These are phyloP conservation scores for Pogonognathellus flavescens DNA, from an alignment of 1,140 invertebrate genomes.

Conservation along the genomic window DNA sequence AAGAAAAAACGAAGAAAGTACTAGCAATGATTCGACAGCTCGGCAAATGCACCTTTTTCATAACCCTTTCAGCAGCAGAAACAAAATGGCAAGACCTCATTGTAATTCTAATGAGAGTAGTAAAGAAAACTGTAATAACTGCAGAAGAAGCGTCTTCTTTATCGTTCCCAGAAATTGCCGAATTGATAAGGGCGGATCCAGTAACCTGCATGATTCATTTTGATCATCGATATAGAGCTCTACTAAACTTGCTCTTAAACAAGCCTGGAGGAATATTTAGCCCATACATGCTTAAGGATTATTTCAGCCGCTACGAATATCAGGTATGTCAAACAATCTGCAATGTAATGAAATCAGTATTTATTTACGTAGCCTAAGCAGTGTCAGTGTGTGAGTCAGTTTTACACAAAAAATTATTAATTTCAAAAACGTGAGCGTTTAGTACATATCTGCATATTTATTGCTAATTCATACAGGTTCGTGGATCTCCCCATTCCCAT, in stretches of 20 bases:
- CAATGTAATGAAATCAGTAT: no score
- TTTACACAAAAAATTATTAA: no score
- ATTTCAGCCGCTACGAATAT: conserved; percentile 55
- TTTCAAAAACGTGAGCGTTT: no score
- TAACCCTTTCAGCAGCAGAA: no score
- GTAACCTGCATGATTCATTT: no score
- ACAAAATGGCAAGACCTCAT: no score
- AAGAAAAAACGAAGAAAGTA: conserved; percentile 31
- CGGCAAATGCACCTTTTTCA: conserved; percentile 69
- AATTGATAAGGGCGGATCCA: conserved; percentile 70
- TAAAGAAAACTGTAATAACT: conserved; percentile 66
- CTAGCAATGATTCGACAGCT: conserved; percentile 70
- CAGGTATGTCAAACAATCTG: no score
- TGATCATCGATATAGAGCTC: conserved; percentile 39
- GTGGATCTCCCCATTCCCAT: conserved; percentile 56
- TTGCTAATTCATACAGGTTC: no score
- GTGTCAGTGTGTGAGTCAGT: no score
- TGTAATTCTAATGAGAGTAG: conserved; percentile 69
- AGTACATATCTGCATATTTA: no score
- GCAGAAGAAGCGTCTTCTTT: conserved; percentile 63
- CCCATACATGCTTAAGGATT: no score
- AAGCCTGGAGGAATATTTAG: not conserved
- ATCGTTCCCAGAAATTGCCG: conserved; percentile 67
- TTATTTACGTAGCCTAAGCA: no score
- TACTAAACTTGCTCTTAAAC: conserved; percentile 34